Conservation (phyloP, 2,888 invertebrate genomes). For the Bedellia somnulentella region DNA sequence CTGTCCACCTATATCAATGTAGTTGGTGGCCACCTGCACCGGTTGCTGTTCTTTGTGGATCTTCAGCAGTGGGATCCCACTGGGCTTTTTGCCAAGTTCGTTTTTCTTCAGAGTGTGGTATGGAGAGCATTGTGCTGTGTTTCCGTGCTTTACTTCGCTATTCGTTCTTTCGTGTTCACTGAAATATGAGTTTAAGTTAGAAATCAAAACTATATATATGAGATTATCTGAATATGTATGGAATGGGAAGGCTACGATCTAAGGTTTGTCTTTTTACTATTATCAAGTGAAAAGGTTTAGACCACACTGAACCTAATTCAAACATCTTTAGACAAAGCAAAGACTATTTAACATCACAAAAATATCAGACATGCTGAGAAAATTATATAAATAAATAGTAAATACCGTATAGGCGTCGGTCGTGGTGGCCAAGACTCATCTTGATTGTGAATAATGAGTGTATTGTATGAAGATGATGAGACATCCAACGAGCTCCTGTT, state of each 20-base stretch:
- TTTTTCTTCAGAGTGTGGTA: conserved; percentile 48
- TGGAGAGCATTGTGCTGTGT: conserved; percentile 45
- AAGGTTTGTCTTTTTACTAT: background rate
- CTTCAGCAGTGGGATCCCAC: conserved; percentile 49
- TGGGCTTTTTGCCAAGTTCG: conserved; percentile 40
- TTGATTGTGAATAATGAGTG: conserved; percentile 79
- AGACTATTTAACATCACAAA: no score
- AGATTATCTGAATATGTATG: no score
- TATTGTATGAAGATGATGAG: conserved; percentile 80
- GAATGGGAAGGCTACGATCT: no score
- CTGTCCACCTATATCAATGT: conserved; percentile 52
- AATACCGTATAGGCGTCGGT: conserved; percentile 46
- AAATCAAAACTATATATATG: no score
- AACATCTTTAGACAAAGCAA: background rate
- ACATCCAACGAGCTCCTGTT: conserved; percentile 71
- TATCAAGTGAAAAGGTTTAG: background rate
- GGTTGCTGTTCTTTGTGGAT: conserved; percentile 44
- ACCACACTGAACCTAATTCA: background rate
- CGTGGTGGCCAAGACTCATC: conserved; percentile 71
- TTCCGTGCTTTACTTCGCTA: conserved; percentile 47
- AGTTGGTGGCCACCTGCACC: conserved; percentile 38
- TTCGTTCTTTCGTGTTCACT: conserved; percentile 52
- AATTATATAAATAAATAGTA: no score
- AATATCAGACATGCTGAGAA: no score
- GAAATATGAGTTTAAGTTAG: conserved; percentile 1